Evolutionary conservation across 2,113 vertebrate genomes (phyloP), one percentile per base, ranked within the genome.

Genomic region (Stigmatopora nigra): DNA sequence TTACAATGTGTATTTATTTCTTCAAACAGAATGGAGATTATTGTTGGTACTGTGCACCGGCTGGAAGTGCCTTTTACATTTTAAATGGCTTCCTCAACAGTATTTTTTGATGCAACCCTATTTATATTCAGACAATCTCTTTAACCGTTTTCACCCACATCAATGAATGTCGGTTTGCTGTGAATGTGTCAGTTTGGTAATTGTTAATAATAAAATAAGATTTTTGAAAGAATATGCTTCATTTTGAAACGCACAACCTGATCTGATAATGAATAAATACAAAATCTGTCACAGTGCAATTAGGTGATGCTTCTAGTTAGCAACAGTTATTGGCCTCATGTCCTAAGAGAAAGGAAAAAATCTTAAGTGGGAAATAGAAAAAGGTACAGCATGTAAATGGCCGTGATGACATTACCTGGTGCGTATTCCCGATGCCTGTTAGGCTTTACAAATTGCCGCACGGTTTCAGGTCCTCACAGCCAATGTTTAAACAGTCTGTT

Each of bases 401-500:
- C 8, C 46, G 36, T 19, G 16, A 57, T 58, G 15, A 66, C 41
- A 63, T 10, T n/a, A n/a, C 2, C 47, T 45, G 14, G 11, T 16
- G 47, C 52, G 12, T 71, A 41, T 68, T 61, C 63, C 72, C 46
- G 73, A 36, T 47, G 56, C 63, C 45, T 71, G 51, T 68, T 55
- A 36, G 52, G 36, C 36, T 14, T 73, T 71, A 73, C 70, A 76
- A 77, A 79, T 55, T 20, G 44, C 75, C 55, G 31, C n/a, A 64
- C 48, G 47, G 80, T 86, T 84, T 72, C 72, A 73, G 69, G 81
- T 75, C 91, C 87, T 86, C 68, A 65, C 65, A 77, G 82, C 82
- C 88, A 88, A 89, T 80, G 90, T 88, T 90, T 86, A 92, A 88
- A 79, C 84, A 68, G 89, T 93, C 93, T 63, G 73, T 93, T 94